Conservation (phyloP, 2,888 invertebrate species). For the Drosophila ustulata region DNA sequence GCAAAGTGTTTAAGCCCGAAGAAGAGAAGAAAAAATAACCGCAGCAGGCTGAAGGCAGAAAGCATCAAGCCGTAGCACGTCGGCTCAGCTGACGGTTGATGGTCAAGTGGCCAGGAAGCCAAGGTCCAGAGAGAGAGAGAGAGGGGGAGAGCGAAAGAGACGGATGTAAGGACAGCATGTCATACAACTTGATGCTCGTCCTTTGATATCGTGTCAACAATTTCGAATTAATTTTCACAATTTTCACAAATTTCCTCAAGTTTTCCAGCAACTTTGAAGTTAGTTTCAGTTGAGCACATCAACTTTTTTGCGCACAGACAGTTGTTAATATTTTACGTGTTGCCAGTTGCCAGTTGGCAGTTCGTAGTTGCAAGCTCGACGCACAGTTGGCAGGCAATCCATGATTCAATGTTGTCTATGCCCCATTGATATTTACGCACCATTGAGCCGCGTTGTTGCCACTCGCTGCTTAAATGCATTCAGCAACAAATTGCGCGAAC, state of each 20-base stretch:
- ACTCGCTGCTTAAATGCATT: conserved; percentile 54
- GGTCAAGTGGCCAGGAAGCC: conserved; percentile 75
- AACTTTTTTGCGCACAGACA: conserved; percentile 38
- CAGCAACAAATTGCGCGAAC: conserved; percentile 71
- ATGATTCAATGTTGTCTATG: conserved; percentile 19
- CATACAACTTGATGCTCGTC: conserved; percentile 52
- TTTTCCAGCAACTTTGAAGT: conserved; percentile 52
- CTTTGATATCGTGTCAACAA: conserved; percentile 76
- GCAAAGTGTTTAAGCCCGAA: conserved; percentile 73
- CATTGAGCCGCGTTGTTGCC: conserved; percentile 57
- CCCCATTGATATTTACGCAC: conserved; percentile 62
- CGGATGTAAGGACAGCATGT: conserved; percentile 25
- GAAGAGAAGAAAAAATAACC: conserved; percentile 27
- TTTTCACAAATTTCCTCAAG: conserved; percentile 60
- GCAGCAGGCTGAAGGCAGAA: conserved; percentile 32
- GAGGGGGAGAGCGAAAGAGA: neutral
- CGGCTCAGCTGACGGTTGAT: conserved; percentile 63
- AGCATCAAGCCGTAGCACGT: conserved; percentile 41
- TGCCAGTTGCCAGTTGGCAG: conserved; percentile 1
- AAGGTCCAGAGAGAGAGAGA: conserved; percentile 43
- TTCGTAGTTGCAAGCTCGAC: conserved; percentile 12
- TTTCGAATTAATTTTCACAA: conserved; percentile 74
- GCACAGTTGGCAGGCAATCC: conserved; percentile 41
- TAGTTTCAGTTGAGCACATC: conserved; percentile 16
- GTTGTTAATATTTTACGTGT: conserved; percentile 72